Evolutionary conservation across 2,888 invertebrate species (phyloP).

Genomic region (Schizaphis graminum): DNA sequence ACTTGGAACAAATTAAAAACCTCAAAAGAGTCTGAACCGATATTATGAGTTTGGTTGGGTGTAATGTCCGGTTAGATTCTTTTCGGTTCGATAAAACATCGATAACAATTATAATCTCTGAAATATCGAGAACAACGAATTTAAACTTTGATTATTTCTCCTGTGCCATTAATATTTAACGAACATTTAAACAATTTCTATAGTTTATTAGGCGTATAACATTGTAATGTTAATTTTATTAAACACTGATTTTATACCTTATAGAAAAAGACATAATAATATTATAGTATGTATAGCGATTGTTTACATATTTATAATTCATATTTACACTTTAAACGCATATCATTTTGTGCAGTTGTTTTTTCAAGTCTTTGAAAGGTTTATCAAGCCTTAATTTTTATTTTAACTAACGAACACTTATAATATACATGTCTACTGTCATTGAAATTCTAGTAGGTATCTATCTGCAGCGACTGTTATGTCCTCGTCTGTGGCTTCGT

Average conservation of each 20-base stretch:
- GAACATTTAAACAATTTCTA: background rate
- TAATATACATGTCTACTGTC: too few relatives aligned
- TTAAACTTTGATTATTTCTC: background rate
- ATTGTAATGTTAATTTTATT: background rate
- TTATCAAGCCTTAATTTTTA: background rate
- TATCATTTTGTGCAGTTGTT: background rate
- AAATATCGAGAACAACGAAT: background rate
- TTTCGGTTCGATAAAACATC: background rate
- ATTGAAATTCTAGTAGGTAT: background rate
- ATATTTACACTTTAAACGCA: background rate
- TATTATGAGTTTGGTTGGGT: background rate
- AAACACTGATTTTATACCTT: background rate
- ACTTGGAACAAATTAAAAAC: too few relatives aligned
- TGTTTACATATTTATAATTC: background rate
- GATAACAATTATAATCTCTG: background rate
- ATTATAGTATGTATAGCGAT: background rate
- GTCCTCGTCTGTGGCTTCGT: background rate
- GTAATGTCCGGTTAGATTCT: background rate
- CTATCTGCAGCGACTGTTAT: too few relatives aligned
- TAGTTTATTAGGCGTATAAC: background rate
- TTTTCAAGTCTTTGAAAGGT: background rate
- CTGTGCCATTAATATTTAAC: background rate
- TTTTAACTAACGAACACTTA: background rate
- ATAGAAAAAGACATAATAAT: background rate
- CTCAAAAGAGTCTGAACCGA: too few relatives aligned